These are phyloP conservation scores for Apodemia zela DNA, from an alignment of 2,888 invertebrate species.

Conservation along the genomic window DNA sequence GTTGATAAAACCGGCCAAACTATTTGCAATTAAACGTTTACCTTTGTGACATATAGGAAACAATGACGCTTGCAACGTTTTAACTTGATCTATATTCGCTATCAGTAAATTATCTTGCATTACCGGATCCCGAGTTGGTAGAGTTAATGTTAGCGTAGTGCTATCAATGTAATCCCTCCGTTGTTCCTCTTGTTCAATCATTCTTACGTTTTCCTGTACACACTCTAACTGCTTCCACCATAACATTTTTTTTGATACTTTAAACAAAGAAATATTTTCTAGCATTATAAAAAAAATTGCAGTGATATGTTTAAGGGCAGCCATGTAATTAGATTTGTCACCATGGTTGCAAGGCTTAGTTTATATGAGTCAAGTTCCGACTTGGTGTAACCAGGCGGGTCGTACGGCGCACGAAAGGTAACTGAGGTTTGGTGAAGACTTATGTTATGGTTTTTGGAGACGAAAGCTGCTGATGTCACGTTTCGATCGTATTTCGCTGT, in stretches of 20 bases:
- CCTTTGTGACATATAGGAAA: constrained; percentile 82
- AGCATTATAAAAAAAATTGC: not conserved
- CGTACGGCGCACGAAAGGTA: constrained; percentile 56
- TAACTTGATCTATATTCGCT: constrained; percentile 78
- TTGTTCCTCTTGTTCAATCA: constrained; percentile 67
- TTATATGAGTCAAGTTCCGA: constrained; percentile 32
- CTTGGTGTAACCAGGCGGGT: constrained; percentile 43
- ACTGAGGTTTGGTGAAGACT: constrained; percentile 61
- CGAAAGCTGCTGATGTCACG: constrained; percentile 52
- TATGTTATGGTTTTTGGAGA: constrained; percentile 58
- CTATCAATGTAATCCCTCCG: constrained; percentile 54
- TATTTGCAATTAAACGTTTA: constrained; percentile 36
- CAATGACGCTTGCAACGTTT: constrained; percentile 83
- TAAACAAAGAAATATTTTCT: not conserved
- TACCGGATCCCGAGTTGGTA: constrained; percentile 60
- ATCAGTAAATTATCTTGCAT: constrained; percentile 64
- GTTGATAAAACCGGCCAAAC: not conserved
- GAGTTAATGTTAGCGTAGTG: constrained; percentile 57
- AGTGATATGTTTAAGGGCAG: not conserved
- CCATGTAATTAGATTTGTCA: constrained; percentile 40
- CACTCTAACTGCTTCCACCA: constrained; percentile 75
- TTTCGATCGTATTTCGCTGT: constrained; percentile 53
- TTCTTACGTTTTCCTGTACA: constrained; percentile 57
- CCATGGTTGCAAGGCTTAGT: constrained; percentile 59
- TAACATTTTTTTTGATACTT: constrained; percentile 56